Percentiles rank a stretch among this genome's conserved stretches.
These are phyloP conservation scores for Nesidiocoris tenuis DNA, from an alignment of 2,888 invertebrate genomes.

Conservation along the genomic window DNA sequence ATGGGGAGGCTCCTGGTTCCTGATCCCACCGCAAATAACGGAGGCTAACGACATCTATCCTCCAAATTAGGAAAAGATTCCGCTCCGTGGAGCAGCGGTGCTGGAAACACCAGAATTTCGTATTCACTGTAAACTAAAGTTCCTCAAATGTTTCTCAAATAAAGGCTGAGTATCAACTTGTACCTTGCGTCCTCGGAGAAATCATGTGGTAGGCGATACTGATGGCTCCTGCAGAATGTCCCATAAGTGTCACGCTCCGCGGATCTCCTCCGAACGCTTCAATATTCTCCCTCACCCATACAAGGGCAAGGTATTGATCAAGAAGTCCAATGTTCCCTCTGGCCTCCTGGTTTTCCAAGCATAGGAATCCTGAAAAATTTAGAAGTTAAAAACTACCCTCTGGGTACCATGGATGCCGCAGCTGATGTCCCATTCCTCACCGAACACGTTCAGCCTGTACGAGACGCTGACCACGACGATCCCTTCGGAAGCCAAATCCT, in stretches of 20 bases:
- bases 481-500: conserved; percentile 71
- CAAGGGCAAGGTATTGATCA: conserved; percentile 78
- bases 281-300: conserved; percentile 76
- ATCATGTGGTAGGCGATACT: conserved; percentile 67
- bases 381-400: background rate
- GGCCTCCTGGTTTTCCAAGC: conserved; percentile 56
- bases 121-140: too few species aligned
- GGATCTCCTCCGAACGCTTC: conserved; percentile 78
- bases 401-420: too few species aligned
- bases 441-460: conserved; percentile 70
- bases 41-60: too few species aligned
- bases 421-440: conserved; percentile 51
- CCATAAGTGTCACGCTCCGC: conserved; percentile 73
- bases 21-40: too few species aligned
- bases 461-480: conserved; percentile 69
- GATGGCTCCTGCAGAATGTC: conserved; percentile 77
- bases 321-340: conserved; percentile 83
- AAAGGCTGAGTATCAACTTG: too few species aligned
- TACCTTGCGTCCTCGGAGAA: conserved; percentile 65
- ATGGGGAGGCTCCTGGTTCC: too few species aligned
- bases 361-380: conserved; percentile 51
- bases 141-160: too few species aligned
- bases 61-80: too few species aligned
- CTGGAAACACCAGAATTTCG: too few species aligned
- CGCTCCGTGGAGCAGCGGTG: too few species aligned